Base-by-base conservation (phyloP, 2,888 invertebrate species). In the Caenorhabditis sp. region DNA sequence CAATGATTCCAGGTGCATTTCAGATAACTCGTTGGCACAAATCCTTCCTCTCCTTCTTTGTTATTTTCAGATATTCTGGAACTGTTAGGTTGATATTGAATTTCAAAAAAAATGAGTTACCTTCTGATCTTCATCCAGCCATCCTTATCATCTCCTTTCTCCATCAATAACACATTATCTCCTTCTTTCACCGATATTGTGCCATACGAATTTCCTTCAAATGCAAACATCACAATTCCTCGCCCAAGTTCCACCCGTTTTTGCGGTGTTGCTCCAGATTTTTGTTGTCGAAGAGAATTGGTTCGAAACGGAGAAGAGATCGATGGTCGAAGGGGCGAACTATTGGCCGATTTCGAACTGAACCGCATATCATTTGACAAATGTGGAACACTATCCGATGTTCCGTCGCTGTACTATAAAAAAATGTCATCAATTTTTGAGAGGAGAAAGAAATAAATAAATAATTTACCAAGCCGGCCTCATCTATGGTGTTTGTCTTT, bases 11-110 rank as follows among this genome's bases (percentile, higher is more conserved):
- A 81, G 59, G 70, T 80, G 58, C 81, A 88, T 73, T 95, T 93
- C 88, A 97, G 94, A 90, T 97, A 97, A n/a, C 95, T 94, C 83
- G 97, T 96, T 84, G 97, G 97, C 87, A 97, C 97, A 90, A 97
- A 97, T 83, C 97, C 97, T 90, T 97, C 97, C 88, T 94, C 94
- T 3, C 82, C 84, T 68, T 54, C 49, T 50, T 62, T 43, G 49
- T 43, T 17, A 17, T 17, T 43, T 43, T 10, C 17, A 17, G 43
- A 17, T 10, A 64, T 12, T 53, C 71, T 71, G 52, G 27, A 71
- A 63, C 3, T 52, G 8, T 23, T 23, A 4, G 5, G 50, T 8
- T 17, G 20, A 57, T 38, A 14, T 53, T 2, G n/a, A 26, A 67
- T 58, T 68, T 36, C 78, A 71, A 26, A n/a, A 69, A 64, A 63